phyloP scores from a whole-genome alignment of 1,140 invertebrate genomes.

The Onthophagus taurus region DNA sequence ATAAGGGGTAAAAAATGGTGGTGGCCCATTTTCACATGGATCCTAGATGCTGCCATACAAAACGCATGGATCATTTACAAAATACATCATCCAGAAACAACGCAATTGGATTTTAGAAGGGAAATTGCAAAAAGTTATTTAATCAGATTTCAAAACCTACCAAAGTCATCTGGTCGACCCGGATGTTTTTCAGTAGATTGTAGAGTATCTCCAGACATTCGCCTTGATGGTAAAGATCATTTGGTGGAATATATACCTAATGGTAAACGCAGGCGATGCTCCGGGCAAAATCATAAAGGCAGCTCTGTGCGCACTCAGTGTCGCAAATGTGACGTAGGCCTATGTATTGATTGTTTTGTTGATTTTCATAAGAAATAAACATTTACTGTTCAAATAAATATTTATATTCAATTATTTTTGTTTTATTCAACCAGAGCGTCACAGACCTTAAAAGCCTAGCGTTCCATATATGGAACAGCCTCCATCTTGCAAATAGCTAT shows the following conservation, averaged over 20 bases:
- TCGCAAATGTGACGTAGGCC: conserved; percentile 3
- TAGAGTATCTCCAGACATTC: not conserved
- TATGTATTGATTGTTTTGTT: conserved; percentile 9
- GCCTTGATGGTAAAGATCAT: not conserved
- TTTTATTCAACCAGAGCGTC: not conserved
- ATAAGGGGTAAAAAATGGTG: conserved; percentile 7
- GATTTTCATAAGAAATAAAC: not conserved
- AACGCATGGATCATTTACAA: conserved; percentile 7
- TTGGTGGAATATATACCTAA: not conserved
- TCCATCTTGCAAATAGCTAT: not conserved
- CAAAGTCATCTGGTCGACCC: not conserved
- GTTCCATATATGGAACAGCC: conserved; percentile 1
- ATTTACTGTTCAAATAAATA: not conserved
- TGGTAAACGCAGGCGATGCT: not conserved
- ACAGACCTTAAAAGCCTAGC: not conserved
- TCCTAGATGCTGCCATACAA: conserved; percentile 1
- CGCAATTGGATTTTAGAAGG: not conserved
- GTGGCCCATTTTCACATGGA: conserved; percentile 2
- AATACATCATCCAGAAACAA: not conserved
- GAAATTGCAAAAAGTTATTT: conserved; percentile 4
- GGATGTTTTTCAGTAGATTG: not conserved
- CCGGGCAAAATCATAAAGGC: not conserved
- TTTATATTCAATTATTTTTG: not conserved
- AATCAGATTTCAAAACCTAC: not conserved
- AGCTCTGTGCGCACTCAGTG: conserved; percentile 6